Conservation (phyloP, 2,113 vertebrate species). For the Phyllostomus discolor region DNA sequence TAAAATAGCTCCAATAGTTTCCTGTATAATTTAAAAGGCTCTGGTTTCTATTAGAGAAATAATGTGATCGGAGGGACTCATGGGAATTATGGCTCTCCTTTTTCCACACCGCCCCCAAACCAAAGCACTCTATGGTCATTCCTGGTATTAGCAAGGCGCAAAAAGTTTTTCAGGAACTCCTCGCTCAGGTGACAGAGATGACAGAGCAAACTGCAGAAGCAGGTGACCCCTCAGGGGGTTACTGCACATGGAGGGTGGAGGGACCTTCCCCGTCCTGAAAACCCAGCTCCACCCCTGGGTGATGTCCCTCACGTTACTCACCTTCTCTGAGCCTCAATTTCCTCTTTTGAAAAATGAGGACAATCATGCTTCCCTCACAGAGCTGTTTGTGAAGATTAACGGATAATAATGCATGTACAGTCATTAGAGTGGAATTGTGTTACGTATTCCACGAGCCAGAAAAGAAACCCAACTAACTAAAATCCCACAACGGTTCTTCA, state of each 20-base stretch:
- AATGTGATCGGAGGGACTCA: neutral
- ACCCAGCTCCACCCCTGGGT: too few relatives aligned
- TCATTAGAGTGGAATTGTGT: neutral
- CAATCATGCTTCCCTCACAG: neutral
- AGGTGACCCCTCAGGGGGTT: neutral
- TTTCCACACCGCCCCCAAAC: neutral
- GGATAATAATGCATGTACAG: neutral
- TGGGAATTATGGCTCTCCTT: neutral
- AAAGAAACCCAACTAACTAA: neutral
- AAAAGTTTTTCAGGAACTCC: neutral
- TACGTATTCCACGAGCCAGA: neutral
- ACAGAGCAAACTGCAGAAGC: neutral
- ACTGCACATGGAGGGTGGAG: too few relatives aligned
- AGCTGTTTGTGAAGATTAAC: neutral
- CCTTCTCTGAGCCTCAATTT: neutral
- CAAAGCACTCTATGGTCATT: neutral
- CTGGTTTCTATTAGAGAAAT: neutral
- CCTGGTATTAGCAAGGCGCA: neutral
- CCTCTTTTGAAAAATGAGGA: neutral
- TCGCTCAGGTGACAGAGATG: neutral
- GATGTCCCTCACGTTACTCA: rapidly evolving
- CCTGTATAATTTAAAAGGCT: neutral
- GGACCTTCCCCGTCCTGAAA: neutral
- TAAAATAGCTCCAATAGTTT: neutral
- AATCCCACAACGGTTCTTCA: neutral